Evolutionary conservation across 2,113 vertebrate species (phyloP), one percentile per base, ranked within the genome.

Genomic region (Oncorhynchus gorbuscha): DNA sequence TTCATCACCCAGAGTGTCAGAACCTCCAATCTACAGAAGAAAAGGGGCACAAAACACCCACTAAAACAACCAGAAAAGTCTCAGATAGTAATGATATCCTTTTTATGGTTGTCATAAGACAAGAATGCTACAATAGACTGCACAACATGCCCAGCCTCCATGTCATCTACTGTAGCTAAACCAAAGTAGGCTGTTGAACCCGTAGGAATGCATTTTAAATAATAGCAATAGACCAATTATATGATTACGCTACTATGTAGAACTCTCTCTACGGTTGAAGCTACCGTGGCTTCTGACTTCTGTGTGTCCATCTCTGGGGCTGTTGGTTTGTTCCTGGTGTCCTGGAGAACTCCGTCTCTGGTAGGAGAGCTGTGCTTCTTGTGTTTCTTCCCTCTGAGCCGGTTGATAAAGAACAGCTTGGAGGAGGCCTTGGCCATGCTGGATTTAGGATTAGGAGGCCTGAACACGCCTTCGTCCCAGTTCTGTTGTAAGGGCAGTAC

Each of bases 321-420:
- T 0, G 93, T 91, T 24, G 86, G 83, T 62, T 94, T 92, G 18
- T 90, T 93, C 81, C 87, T 91, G 85, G 90, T 76, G 72, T 95
- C 95, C 30, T 94, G 94, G 61, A 95, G 88, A 55, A 90, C 92
- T 88, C 94, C 95, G 12, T 87, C 92, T 88, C 94, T 95, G 14
- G 87, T 74, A 77, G 92, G 77, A 0, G 93, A 88, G 74, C 90
- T 87, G 62, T 74, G 86, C 3, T 80, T 90, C 92, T 96, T 98
- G 75, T 93, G 92, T 78, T 66, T 92, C 71, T 69, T 69, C 32
- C 94, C 93, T 78, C 93, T 95, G 32, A 98, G 88, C 80, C 95
- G 94, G 35, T 92, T 95, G 84, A 99, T 95, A 90, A 97, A 97
- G 87, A 96, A 95, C 28, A 97, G 93, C 84, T 96, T 99, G 48